Evolutionary conservation across 1,140 invertebrate genomes (phyloP), one percentile per base, ranked within the genome.

Genomic region (Stenopsyche tienmushanensis): DNA sequence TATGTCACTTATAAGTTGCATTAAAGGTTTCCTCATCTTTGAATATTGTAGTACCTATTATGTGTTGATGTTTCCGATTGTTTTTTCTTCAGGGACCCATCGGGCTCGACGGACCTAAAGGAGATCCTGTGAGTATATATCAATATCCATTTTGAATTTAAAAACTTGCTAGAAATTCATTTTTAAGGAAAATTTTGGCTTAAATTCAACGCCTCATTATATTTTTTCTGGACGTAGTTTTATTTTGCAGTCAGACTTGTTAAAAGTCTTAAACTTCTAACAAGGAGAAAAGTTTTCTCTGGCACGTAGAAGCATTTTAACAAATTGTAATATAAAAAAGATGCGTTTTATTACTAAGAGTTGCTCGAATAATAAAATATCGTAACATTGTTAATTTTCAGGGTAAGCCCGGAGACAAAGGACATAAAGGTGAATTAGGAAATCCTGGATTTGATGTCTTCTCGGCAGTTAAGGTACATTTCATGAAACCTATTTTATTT

Each of bases 71-170:
- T 54, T 44, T 47, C 42, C 39, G 3, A 42, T 72, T 72, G 34
- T 72, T 76, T 72, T 80, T 68, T 78, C 82, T 86, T 70, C 81
- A 97, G 94, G 94, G 94, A 72, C 92, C 94, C 18, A 95, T 94
- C 74, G 95, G 94, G 71, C 83, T 96, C 76, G 91, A 93, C 77
- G 95, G 95, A 74, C 93, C 93, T 9, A 96, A 97, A 84, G 94
- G 94, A 74, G 92, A 94, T 75, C 83, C 87, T 77, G 92, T 95
- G 85, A 90, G 91, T 86, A 59, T 25, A 50, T n/a, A 57, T 57
- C 25, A n/a, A n/a, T n/a, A n/a, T n/a, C n/a, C n/a, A n/a, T n/a
- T n/a, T n/a, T n/a, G n/a, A n/a, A n/a, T n/a, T n/a, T n/a, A n/a
- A n/a, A n/a, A n/a, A n/a, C n/a, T n/a, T n/a, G n/a, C n/a, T n/a